Evolutionary conservation across 1,140 invertebrate species (phyloP).

Genomic region (Argopecten irradians): DNA sequence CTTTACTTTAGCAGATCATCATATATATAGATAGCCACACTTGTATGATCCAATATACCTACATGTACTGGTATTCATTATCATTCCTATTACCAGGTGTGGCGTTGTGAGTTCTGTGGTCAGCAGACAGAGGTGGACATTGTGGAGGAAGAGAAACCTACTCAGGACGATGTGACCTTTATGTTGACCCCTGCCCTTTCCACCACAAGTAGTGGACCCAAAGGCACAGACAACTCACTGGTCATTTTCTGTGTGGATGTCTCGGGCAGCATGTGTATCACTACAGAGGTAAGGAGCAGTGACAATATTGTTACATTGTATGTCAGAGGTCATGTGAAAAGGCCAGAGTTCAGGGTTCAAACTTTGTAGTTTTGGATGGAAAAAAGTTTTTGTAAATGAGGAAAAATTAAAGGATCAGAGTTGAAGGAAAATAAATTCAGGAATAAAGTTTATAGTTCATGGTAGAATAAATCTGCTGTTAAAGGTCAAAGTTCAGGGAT

Average conservation of each 20-base stretch:
- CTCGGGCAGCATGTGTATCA: constrained; percentile 76
- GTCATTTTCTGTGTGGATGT: constrained; percentile 75
- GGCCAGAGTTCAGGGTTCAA: too few species aligned
- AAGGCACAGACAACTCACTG: constrained; percentile 68
- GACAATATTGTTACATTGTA: background rate
- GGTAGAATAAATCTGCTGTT: too few species aligned
- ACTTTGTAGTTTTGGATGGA: too few species aligned
- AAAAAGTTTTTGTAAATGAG: too few species aligned
- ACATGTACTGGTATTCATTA: background rate
- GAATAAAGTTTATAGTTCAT: too few species aligned
- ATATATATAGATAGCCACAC: background rate
- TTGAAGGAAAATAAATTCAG: too few species aligned
- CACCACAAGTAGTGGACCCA: constrained; percentile 59
- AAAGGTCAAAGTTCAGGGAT: too few species aligned
- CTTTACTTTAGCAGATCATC: too few species aligned
- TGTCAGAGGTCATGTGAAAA: background rate
- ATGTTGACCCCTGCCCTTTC: constrained; percentile 69
- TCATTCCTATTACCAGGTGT: constrained; percentile 58
- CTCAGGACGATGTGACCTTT: constrained; percentile 69
- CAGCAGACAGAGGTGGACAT: constrained; percentile 68
- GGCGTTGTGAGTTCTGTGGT: constrained; percentile 74
- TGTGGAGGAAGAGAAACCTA: constrained; percentile 70
- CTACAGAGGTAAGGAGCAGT: constrained; percentile 64
- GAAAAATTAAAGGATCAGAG: too few species aligned
- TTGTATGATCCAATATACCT: background rate